These are phyloP conservation scores for Varroa destructor DNA, from an alignment of 1,140 invertebrate species.

Conservation along the genomic window DNA sequence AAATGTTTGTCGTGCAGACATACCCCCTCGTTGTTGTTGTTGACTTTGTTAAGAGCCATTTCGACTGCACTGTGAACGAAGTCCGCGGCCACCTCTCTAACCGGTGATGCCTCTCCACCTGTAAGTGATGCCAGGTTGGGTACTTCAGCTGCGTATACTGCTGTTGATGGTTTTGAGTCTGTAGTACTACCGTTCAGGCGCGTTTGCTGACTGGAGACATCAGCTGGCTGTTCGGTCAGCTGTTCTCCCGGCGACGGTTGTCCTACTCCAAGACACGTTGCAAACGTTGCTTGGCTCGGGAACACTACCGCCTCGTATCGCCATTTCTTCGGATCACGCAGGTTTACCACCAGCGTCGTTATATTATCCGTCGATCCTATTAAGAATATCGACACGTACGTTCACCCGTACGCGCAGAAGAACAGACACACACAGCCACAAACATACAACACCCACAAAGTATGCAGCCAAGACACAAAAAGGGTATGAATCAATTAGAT, in stretches of 20 bases:
- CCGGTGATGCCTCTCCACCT: constrained; percentile 21
- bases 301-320: constrained; percentile 10
- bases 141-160: neutral
- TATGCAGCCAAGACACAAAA: too few species aligned
- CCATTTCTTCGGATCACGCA: constrained; percentile 25
- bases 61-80: constrained; percentile 14
- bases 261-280: too few species aligned
- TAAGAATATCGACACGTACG: neutral
- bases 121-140: neutral
- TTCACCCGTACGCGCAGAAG: too few species aligned
- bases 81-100: constrained; percentile 20
- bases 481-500: too few species aligned
- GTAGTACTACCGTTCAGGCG: too few species aligned
- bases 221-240: neutral
- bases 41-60: constrained; percentile 26
- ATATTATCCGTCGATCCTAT: constrained; percentile 18
- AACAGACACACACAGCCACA: too few species aligned
- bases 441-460: too few species aligned
- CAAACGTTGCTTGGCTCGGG: neutral
- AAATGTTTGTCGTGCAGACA: too few species aligned
- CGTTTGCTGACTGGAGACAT: too few species aligned
- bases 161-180: too few species aligned
- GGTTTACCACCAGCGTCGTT: constrained; percentile 11
- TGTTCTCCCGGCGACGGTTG: too few species aligned
- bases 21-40: neutral